Evolutionary conservation across 2,797 vertebrate genomes (phyloP), one percentile per base, ranked within the genome.

Genomic region (Coregonus ussuriensis): DNA sequence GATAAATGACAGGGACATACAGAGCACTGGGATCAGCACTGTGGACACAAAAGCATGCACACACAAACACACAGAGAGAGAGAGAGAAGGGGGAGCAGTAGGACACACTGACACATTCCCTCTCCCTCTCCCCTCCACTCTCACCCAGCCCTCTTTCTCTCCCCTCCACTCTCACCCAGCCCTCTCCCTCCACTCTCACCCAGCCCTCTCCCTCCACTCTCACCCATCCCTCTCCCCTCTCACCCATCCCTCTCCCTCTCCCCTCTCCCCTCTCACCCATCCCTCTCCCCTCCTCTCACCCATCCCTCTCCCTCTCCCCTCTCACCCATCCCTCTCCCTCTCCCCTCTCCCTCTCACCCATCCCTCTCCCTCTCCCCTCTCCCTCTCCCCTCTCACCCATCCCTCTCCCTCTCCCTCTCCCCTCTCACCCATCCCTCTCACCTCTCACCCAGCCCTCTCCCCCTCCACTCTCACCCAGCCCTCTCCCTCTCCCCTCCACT

Each of bases 61-160:
- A 31, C 71, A 68, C 25, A 25, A 25, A 25, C 75, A 47, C 68
- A 75, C 21, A 69, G 14, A 52, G 4, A 53, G 33, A 33, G 33
- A 25, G 9, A 4, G 41, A 13, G 41, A 47, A 62, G n/a, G n/a
- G n/a, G 74, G 79, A 76, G 87, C 86, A 91, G 91, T 86, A 90
- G 92, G 90, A 92, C 92, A 90, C 88, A 86, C 78, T 92, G 94
- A 93, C 93, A 94, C 92, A 94, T 94, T 94, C 92, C 92, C 82
- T 83, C 82, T 91, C 89, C 85, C 86, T 53, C 52, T 52, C 71
- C 37, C 71, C 90, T 25, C 25, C 25, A 25, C 25, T 25, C 25
- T 25, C 25, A 25, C 25, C 25, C 25, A 25, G 25, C 25, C 1
- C 25, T 25, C 25, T 25, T 1, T 1, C 25, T 25, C 25, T 25